These are phyloP conservation scores for Anthopleura xanthogrammica DNA, from an alignment of 92 coral and sea anemone species.

Conservation along the genomic window DNA sequence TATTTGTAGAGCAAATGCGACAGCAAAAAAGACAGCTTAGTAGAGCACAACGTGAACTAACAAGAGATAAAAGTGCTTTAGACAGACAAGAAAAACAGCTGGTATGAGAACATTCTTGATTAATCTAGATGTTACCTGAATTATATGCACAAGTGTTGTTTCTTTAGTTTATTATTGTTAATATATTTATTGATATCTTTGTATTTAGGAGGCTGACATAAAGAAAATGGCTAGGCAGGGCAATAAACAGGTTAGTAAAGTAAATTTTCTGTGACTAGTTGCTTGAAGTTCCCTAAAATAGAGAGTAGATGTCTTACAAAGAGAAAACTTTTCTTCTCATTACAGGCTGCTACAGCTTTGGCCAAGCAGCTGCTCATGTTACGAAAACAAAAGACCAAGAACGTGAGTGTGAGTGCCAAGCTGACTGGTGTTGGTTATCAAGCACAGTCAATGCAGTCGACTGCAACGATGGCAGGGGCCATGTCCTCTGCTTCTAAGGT, in stretches of 20 bases:
- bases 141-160: neutral
- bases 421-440: constrained; percentile 91
- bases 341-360: constrained; percentile 87
- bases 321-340: neutral
- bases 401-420: constrained; percentile 73
- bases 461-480: constrained; percentile 98
- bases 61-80: constrained; percentile 80
- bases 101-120: constrained; percentile 35
- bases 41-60: constrained; percentile 83
- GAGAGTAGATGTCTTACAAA: neutral
- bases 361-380: constrained; percentile 93
- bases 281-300: no score
- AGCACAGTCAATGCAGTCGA: constrained; percentile 95
- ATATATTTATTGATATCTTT: neutral
- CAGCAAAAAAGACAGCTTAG: constrained; percentile 86
- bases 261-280: no score
- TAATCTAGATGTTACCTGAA: neutral
- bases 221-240: constrained; percentile 97
- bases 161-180: neutral
- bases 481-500: constrained; percentile 96
- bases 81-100: constrained; percentile 98
- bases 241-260: constrained; percentile 79
- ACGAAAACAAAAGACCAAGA: constrained; percentile 90
- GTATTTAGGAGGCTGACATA: constrained; percentile 85
- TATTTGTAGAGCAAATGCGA: constrained; percentile 74